Percentiles rank a stretch among this genome's conserved stretches.
Evolutionary conservation across 2,113 vertebrate genomes (phyloP).

Genomic region (Urocynchramus pylzowi): DNA sequence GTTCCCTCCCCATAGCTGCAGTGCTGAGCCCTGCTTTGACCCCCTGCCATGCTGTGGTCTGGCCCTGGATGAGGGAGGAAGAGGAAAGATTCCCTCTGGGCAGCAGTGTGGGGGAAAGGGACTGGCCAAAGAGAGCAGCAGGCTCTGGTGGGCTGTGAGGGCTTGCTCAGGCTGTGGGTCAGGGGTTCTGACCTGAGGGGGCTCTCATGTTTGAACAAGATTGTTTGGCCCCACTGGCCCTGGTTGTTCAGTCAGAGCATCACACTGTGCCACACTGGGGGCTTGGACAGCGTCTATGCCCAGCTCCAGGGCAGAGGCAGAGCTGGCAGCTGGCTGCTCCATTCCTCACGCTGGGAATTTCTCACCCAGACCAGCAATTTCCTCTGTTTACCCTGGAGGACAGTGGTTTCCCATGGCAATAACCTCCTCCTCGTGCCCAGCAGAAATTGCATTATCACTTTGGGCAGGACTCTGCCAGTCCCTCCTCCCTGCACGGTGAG

Average conservation of each 20-base stretch:
- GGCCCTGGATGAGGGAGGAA: background rate
- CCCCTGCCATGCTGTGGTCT: accelerated
- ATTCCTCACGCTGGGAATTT: background rate
- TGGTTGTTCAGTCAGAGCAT: accelerated
- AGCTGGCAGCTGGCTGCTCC: background rate
- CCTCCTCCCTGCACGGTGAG: background rate
- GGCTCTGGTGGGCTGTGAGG: background rate
- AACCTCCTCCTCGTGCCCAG: background rate
- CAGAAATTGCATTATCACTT: background rate
- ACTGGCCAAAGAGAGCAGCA: background rate
- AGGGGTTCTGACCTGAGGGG: background rate
- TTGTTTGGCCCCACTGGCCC: background rate
- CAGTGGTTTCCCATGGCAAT: background rate
- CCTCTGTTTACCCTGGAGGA: background rate
- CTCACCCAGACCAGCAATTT: background rate
- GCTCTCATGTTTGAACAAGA: accelerated
- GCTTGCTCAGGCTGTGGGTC: background rate
- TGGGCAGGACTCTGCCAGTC: background rate
- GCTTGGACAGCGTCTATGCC: background rate
- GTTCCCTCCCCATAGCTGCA: accelerated
- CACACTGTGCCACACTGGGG: accelerated
- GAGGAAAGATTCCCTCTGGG: background rate
- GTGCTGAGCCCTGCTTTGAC: background rate
- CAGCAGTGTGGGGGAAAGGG: background rate
- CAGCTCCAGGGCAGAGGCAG: background rate